A percentile compares a stretch with the other conserved stretches of the same genome.
Conservation (phyloP, 2,113 vertebrate genomes). For the Octodon degus region DNA sequence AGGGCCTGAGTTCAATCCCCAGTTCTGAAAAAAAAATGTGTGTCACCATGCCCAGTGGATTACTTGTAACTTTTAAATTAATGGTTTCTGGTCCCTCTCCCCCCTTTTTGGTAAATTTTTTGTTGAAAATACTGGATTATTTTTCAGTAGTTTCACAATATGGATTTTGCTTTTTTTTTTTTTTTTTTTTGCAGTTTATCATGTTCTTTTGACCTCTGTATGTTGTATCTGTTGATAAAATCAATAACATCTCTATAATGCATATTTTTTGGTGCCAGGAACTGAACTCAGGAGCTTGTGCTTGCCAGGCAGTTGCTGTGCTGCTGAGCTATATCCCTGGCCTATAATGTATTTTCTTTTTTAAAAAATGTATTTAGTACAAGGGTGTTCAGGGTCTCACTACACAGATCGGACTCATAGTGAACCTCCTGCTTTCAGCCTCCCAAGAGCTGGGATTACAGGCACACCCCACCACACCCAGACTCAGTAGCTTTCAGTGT, state of each 20-base stretch:
- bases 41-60: too few relatives aligned
- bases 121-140: not conserved
- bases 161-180: constrained; percentile 50
- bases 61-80: not conserved
- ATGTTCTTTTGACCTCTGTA: constrained; percentile 46
- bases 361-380: too few relatives aligned
- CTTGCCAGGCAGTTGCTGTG: too few relatives aligned
- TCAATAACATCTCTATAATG: constrained; percentile 18
- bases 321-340: too few relatives aligned
- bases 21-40: too few relatives aligned
- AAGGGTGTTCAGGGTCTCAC: too few relatives aligned
- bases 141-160: constrained; percentile 56
- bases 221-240: constrained; percentile 47
- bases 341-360: not conserved
- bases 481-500: too few relatives aligned
- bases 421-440: too few relatives aligned
- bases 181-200: constrained; percentile 33
- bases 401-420: too few relatives aligned
- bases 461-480: too few relatives aligned
- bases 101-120: not conserved
- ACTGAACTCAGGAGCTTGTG: not conserved
- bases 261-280: not conserved
- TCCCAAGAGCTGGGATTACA: too few relatives aligned
- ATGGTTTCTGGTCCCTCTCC: not conserved
- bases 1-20: too few relatives aligned